Evolutionary conservation across 2,888 invertebrate species (phyloP).

Genomic region (Cosmia pyralina): DNA sequence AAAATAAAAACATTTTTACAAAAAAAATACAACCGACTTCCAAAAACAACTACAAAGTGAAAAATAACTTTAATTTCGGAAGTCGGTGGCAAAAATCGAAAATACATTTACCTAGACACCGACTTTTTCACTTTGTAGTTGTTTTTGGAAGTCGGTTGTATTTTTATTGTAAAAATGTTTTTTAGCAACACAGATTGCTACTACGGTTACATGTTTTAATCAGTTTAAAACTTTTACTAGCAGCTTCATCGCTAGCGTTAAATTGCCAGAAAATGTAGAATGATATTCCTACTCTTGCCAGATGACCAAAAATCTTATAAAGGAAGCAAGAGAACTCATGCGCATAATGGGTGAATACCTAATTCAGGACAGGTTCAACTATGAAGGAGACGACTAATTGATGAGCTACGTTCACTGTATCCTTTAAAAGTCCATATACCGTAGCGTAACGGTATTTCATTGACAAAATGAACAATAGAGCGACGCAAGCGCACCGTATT

Average conservation of each 20-base stretch:
- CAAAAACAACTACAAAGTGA: no score
- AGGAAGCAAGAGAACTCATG: constrained; percentile 1
- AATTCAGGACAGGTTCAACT: constrained; percentile 1
- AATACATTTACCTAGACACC: no score
- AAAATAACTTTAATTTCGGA: no score
- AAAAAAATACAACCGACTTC: no score
- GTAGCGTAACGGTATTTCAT: constrained; percentile 42
- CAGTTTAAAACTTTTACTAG: constrained; percentile 42
- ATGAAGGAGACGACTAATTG: constrained; percentile 36
- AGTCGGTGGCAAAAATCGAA: no score
- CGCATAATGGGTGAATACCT: not conserved
- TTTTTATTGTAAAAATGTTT: no score
- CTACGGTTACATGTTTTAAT: constrained; percentile 34
- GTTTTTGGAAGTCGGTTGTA: no score
- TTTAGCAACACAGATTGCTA: constrained; percentile 35
- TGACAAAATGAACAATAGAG: constrained; percentile 43
- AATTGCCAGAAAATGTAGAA: not conserved
- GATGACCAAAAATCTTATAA: not conserved
- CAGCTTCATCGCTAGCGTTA: not conserved
- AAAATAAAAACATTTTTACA: no score
- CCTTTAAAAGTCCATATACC: constrained; percentile 15
- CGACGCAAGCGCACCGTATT: constrained; percentile 34
- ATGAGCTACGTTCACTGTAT: constrained; percentile 21
- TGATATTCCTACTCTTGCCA: not conserved
- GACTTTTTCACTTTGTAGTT: no score